These are phyloP conservation scores for Drosophila kanekoi DNA, from an alignment of 2,888 invertebrate genomes.

Conservation along the genomic window DNA sequence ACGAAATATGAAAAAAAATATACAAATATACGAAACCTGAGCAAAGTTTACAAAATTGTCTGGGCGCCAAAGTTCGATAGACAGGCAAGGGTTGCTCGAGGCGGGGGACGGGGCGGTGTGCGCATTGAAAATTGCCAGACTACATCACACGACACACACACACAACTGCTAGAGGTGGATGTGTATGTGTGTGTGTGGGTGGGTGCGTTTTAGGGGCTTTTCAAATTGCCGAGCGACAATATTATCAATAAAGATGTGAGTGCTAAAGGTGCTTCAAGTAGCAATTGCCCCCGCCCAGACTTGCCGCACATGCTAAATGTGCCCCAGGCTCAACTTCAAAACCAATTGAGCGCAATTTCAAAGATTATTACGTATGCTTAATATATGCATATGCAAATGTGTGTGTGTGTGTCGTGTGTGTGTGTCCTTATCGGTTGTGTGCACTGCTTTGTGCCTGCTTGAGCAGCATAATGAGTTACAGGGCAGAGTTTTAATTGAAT, in stretches of 20 bases:
- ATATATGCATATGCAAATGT: conserved; percentile 30
- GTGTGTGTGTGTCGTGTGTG: conserved; percentile 8
- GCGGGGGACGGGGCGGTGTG: background rate
- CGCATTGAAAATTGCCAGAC: conserved; percentile 42
- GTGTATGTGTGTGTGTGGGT: conserved; percentile 12
- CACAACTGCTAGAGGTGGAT: conserved; percentile 13
- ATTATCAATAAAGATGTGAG: conserved; percentile 58
- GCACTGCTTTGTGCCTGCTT: conserved; percentile 69
- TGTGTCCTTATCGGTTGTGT: conserved; percentile 45
- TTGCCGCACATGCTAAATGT: conserved; percentile 38
- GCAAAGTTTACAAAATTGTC: conserved; percentile 69
- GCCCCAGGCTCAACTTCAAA: conserved; percentile 69
- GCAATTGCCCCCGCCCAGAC: conserved; percentile 32
- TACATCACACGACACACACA: conserved; percentile 20
- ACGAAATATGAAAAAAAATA: conserved; percentile 41
- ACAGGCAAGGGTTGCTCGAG: conserved; percentile 46
- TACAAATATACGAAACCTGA: conserved; percentile 18
- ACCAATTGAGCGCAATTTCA: conserved; percentile 78
- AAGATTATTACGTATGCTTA: conserved; percentile 72
- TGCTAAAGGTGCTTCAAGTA: conserved; percentile 54
- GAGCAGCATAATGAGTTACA: conserved; percentile 66
- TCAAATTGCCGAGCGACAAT: conserved; percentile 62
- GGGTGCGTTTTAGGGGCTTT: conserved; percentile 31
- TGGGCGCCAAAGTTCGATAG: conserved; percentile 60
- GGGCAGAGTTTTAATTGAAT: conserved; percentile 60